Conservation (phyloP, 2,888 invertebrate genomes). For the Machimus atricapillus region DNA sequence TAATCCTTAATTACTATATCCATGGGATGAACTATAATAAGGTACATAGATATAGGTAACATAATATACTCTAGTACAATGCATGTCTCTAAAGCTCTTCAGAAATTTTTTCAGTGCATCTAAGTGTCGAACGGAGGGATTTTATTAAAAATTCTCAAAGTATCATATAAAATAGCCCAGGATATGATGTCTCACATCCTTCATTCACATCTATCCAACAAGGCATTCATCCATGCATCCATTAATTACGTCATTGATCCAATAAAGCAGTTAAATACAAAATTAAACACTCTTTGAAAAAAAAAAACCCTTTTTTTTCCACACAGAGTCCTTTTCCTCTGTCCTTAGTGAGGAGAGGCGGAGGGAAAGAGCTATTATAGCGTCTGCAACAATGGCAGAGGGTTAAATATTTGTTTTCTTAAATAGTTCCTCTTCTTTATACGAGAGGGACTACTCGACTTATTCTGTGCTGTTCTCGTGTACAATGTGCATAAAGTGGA, state of each 20-base stretch:
- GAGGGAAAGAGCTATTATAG: constrained; percentile 42
- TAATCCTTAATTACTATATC: neutral
- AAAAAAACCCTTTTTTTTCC: constrained; percentile 20
- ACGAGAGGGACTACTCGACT: constrained; percentile 36
- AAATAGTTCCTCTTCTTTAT: constrained; percentile 46
- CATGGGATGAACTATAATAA: neutral
- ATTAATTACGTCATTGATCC: constrained; percentile 49
- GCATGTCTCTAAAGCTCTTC: constrained; percentile 1
- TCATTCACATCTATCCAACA: constrained; percentile 5
- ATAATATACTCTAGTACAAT: neutral
- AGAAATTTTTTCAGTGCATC: constrained; percentile 11
- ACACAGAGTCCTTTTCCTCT: neutral
- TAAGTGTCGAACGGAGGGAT: constrained; percentile 25
- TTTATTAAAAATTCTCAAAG: constrained; percentile 48
- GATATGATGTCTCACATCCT: constrained; percentile 2
- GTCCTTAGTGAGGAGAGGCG: neutral
- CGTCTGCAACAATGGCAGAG: constrained; percentile 45
- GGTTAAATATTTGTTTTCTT: constrained; percentile 49
- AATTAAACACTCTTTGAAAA: constrained; percentile 48
- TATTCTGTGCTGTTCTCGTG: constrained; percentile 25
- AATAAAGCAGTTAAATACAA: constrained; percentile 48
- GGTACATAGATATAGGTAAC: too few relatives aligned
- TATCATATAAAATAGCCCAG: constrained; percentile 32
- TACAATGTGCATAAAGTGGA: constrained; percentile 14
- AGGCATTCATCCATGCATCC: constrained; percentile 34